Conservation (phyloP, 2,888 invertebrate species). For the Craniophora ligustri region DNA sequence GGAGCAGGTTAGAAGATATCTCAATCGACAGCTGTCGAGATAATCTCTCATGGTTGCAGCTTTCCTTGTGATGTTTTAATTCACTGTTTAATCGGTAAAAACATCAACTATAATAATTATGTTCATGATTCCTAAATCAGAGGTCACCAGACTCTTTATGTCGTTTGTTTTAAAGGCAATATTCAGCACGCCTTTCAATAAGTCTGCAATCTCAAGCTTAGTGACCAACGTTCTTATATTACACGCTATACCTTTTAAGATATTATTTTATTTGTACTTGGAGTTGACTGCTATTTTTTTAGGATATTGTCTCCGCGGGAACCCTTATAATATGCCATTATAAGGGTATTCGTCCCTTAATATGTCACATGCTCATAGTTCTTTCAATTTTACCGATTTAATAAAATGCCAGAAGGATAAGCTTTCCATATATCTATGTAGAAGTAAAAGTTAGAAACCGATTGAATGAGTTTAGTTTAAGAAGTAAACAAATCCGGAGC, state of each 20-base stretch:
- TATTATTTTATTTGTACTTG: conserved; percentile 30
- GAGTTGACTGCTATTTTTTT: conserved; percentile 41
- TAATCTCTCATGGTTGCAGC: no score
- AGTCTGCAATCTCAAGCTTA: no score
- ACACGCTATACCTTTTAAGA: conserved; percentile 39
- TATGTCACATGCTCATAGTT: conserved; percentile 33
- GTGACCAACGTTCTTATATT: background rate
- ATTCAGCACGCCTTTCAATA: no score
- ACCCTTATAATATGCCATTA: conserved; percentile 38
- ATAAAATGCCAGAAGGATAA: conserved; percentile 38
- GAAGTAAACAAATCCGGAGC: conserved; percentile 38
- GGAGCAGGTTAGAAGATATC: no score
- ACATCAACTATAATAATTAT: no score
- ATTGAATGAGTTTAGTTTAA: no score
- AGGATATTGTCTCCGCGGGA: conserved; percentile 32
- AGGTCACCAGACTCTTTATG: no score
- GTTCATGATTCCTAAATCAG: no score
- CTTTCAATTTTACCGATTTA: conserved; percentile 28
- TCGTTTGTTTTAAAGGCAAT: conserved; percentile 4
- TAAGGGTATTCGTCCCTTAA: conserved; percentile 39
- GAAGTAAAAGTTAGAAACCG: conserved; percentile 12
- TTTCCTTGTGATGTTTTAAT: no score
- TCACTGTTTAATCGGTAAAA: no score
- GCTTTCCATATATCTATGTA: conserved; percentile 25
- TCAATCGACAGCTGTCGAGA: no score